Conservation (phyloP, 2,888 invertebrate genomes). For the Agonum fuliginosum region DNA sequence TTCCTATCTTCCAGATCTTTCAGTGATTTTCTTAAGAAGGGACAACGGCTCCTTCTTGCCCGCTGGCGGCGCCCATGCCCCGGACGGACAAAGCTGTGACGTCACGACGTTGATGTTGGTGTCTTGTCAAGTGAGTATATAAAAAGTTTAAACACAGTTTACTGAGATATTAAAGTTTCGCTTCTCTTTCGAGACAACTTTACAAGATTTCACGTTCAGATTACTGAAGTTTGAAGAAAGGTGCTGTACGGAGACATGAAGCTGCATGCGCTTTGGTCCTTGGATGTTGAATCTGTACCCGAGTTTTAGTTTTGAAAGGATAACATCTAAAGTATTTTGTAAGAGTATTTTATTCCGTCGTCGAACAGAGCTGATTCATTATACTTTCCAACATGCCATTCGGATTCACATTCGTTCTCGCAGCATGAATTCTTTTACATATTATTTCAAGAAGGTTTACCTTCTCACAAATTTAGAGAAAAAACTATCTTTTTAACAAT, state of each 20-base stretch:
- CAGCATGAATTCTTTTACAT: no score
- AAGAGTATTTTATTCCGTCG: background rate
- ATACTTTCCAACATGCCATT: no score
- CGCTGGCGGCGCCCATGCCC: no score
- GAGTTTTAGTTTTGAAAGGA: background rate
- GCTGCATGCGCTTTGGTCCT: background rate
- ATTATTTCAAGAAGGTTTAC: no score
- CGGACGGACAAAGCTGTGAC: constrained; percentile 9
- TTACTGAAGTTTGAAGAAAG: constrained; percentile 45
- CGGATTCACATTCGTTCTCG: no score
- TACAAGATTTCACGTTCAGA: constrained; percentile 55
- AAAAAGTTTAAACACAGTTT: constrained; percentile 57
- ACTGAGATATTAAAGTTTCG: constrained; percentile 55
- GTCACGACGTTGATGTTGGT: no score
- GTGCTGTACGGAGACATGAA: constrained; percentile 16
- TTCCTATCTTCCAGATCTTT: no score
- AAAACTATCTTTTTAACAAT: no score
- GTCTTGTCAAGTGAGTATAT: constrained; percentile 55
- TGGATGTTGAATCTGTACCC: background rate
- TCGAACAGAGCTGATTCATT: no score
- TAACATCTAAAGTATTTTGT: background rate
- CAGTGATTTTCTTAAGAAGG: no score
- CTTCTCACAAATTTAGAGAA: no score
- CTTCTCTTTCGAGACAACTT: constrained; percentile 49
- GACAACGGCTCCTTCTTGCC: no score